Percentiles rank a stretch among this genome's conserved stretches.
Conservation (phyloP, 2,888 invertebrate species). For the Branchellion lobata region DNA sequence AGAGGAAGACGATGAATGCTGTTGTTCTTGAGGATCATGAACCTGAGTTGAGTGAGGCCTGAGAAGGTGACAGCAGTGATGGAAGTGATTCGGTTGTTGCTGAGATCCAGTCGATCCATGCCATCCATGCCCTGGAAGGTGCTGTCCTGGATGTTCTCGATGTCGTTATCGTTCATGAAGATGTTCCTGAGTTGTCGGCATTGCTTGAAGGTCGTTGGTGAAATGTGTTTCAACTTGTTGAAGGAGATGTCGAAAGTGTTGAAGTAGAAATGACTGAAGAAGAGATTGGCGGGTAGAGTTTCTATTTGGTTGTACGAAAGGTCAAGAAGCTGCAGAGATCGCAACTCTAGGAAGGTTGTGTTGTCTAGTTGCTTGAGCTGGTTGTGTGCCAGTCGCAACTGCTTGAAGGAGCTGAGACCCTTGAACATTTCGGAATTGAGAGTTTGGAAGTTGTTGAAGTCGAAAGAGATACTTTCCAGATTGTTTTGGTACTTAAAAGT, state of each 20-base stretch:
- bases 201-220: background rate
- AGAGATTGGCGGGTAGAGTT: background rate
- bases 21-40: slow-evolving; percentile 26
- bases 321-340: background rate
- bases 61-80: background rate
- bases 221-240: slow-evolving; percentile 24
- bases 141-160: background rate
- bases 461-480: slow-evolving; percentile 12
- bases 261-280: background rate
- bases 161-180: slow-evolving; percentile 20
- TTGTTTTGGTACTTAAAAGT: slow-evolving; percentile 6
- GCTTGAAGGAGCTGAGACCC: background rate
- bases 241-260: slow-evolving; percentile 19
- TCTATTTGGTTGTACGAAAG: slow-evolving; percentile 4
- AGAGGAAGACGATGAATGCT: slow-evolving; percentile 1
- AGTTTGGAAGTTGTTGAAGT: background rate
- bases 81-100: slow-evolving; percentile 12
- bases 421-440: background rate
- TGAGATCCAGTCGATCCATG: background rate
- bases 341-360: background rate
- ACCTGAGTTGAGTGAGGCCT: slow-evolving; percentile 20
- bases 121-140: slow-evolving; percentile 13
- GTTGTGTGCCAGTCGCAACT: slow-evolving; percentile 3
- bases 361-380: background rate
- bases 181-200: background rate